Evolutionary conservation across 2,113 vertebrate species (phyloP).

Genomic region (Lota lota): DNA sequence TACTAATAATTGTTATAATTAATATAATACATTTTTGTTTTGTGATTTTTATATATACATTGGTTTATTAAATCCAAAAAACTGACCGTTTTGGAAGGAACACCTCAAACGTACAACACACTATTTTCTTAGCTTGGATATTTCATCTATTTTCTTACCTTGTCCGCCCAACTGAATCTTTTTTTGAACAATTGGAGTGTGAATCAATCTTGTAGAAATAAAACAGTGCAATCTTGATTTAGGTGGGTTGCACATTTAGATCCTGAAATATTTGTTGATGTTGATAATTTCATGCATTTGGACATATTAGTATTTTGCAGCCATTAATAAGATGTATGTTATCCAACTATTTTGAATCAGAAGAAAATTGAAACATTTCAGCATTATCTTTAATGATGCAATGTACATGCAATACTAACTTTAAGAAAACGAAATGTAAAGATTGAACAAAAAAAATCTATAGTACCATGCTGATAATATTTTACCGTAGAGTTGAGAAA

Average conservation of each 20-base stretch:
- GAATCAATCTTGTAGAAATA: too few species aligned
- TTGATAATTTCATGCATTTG: neutral
- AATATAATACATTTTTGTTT: too few species aligned
- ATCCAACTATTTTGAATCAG: neutral
- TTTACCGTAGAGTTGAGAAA: constrained; percentile 12
- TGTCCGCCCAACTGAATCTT: too few species aligned
- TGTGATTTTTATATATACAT: too few species aligned
- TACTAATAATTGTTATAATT: too few species aligned
- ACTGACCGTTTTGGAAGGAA: neutral
- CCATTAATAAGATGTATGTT: neutral
- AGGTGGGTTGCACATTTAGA: too few species aligned
- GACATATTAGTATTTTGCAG: neutral
- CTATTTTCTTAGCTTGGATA: too few species aligned
- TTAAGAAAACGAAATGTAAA: constrained; percentile 20
- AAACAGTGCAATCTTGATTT: too few species aligned
- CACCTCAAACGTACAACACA: neutral
- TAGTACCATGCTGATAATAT: constrained; percentile 39
- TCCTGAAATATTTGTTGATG: neutral
- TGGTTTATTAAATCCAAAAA: neutral
- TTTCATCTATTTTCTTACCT: too few species aligned
- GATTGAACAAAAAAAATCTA: constrained; percentile 22
- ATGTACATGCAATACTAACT: constrained; percentile 45
- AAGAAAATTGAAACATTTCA: constrained; percentile 3
- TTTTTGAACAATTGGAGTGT: too few species aligned
- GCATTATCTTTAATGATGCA: constrained; percentile 18